A percentile compares a stretch with the other conserved stretches of the same genome.
Conservation (phyloP, 2,113 vertebrate genomes). For the Phrynosoma platyrhinos region DNA sequence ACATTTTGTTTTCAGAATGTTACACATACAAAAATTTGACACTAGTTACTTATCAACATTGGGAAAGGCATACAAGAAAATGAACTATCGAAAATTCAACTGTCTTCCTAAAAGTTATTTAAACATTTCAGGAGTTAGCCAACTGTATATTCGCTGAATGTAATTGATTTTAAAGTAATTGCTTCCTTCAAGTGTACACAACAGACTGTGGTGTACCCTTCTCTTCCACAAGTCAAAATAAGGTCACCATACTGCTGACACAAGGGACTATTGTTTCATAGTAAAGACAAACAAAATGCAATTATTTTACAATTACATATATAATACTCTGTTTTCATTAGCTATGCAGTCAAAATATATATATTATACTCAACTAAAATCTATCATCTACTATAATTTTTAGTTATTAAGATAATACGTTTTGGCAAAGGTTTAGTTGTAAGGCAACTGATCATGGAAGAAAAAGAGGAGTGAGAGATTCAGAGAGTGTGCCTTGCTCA, state of each 20-base stretch:
- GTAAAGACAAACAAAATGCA: neutral
- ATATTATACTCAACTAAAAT: neutral
- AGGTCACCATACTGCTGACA: neutral
- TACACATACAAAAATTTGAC: neutral
- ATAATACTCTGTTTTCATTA: neutral
- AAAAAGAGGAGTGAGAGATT: neutral
- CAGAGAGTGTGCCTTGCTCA: neutral
- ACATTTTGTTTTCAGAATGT: neutral
- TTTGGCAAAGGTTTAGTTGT: neutral
- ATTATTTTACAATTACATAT: neutral
- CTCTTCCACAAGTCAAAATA: neutral
- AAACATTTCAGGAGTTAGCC: conserved; percentile 2
- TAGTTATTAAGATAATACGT: neutral
- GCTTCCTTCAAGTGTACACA: neutral
- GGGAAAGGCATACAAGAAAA: neutral
- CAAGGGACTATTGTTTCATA: neutral
- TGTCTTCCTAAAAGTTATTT: neutral
- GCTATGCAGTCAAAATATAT: neutral
- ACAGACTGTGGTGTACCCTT: neutral
- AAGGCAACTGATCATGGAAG: neutral
- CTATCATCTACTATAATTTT: neutral
- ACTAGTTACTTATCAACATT: neutral
- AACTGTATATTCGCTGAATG: neutral
- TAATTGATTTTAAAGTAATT: neutral
- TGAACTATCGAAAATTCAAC: neutral